phyloP scores from a whole-genome alignment of 2,888 invertebrate genomes.

The Chouioia cunea region DNA sequence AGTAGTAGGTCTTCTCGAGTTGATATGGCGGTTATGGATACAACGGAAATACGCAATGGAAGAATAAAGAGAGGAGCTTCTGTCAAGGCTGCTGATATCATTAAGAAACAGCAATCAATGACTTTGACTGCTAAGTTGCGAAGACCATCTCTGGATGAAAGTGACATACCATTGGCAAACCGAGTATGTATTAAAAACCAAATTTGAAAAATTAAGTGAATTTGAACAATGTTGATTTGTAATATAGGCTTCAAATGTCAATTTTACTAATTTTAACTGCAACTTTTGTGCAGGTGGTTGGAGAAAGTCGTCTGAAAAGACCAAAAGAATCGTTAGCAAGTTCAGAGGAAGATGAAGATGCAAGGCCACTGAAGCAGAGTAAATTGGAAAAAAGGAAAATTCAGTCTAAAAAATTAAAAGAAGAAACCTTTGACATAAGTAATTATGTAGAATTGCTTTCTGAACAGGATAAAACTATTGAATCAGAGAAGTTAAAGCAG shows the following conservation, averaged over 20 bases:
- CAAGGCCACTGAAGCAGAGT: slow-evolving; percentile 51
- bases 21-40: slow-evolving; percentile 32
- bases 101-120: slow-evolving; percentile 56
- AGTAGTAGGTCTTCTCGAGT: slow-evolving; percentile 22
- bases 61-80: slow-evolving; percentile 58
- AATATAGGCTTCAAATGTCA: neutral
- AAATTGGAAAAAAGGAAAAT: slow-evolving; percentile 47
- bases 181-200: slow-evolving; percentile 46
- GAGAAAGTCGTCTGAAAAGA: slow-evolving; percentile 51
- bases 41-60: slow-evolving; percentile 22
- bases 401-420: slow-evolving; percentile 20
- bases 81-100: slow-evolving; percentile 55
- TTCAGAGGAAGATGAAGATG: slow-evolving; percentile 59
- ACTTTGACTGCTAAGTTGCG: slow-evolving; percentile 51
- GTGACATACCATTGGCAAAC: slow-evolving; percentile 12
- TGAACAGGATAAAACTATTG: slow-evolving; percentile 15
- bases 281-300: slow-evolving; percentile 18
- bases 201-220: too few relatives aligned
- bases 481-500: slow-evolving; percentile 5
- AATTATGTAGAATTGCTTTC: slow-evolving; percentile 10
- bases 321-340: slow-evolving; percentile 50
- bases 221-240: neutral
- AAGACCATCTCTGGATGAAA: slow-evolving; percentile 48
- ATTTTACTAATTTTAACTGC: slow-evolving; percentile 6
- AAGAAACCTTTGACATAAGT: slow-evolving; percentile 17